Percentiles rank a stretch among this genome's conserved stretches.
phyloP scores from a whole-genome alignment of 2,113 vertebrate genomes.

The Chroicocephalus ridibundus region DNA sequence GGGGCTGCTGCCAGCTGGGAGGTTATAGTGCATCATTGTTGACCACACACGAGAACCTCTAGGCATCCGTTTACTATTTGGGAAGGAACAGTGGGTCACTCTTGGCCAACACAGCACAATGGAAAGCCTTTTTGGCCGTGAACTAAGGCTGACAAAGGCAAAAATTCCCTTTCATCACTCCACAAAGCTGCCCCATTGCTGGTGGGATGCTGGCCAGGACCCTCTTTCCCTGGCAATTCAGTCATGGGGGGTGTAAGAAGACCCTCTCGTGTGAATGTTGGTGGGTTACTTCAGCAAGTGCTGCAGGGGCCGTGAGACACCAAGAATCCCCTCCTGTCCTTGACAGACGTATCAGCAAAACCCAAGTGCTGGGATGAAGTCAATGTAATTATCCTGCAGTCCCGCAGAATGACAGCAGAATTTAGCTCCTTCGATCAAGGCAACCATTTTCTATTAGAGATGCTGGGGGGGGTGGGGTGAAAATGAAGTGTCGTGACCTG shows the following conservation, averaged over 20 bases:
- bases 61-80: not conserved
- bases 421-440: not conserved
- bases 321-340: not conserved
- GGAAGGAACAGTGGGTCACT: not conserved
- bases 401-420: constrained; percentile 1
- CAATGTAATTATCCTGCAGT: constrained; percentile 13
- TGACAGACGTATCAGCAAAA: not conserved
- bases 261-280: not conserved
- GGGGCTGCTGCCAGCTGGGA: not conserved
- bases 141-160: not conserved
- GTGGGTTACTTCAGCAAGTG: not conserved
- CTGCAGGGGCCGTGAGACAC: not conserved
- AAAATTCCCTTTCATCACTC: not conserved
- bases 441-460: not conserved
- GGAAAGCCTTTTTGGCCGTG: not conserved
- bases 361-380: not conserved
- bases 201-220: not conserved
- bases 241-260: not conserved
- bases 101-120: not conserved
- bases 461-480: not conserved
- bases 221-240: not conserved
- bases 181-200: not conserved
- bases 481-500: not conserved
- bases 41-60: not conserved
- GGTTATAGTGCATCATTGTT: not conserved